These are phyloP conservation scores for Andricus curvator DNA, from an alignment of 2,888 invertebrate genomes.

Conservation along the genomic window DNA sequence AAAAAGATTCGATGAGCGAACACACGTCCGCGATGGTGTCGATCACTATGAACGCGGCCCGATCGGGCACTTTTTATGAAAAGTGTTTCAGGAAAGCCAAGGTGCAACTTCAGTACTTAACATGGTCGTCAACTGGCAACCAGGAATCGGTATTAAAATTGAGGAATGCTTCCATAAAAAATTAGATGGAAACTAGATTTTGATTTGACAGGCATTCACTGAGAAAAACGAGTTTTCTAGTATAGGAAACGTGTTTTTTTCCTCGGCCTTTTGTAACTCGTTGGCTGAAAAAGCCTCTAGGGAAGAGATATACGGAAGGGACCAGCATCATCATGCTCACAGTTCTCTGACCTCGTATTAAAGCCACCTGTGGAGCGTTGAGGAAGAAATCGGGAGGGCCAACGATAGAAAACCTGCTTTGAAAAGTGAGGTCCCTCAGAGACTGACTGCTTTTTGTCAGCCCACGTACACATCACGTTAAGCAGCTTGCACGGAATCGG, in stretches of 20 bases:
- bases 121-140: too few relatives aligned
- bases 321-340: conserved; percentile 46
- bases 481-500: conserved; percentile 7
- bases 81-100: conserved; percentile 22
- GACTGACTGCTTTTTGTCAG: conserved; percentile 40
- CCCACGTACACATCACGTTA: conserved; percentile 42
- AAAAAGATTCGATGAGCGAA: conserved; percentile 15
- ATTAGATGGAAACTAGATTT: too few relatives aligned
- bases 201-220: too few relatives aligned
- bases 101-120: conserved; percentile 40
- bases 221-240: background rate
- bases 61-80: background rate
- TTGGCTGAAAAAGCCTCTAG: conserved; percentile 45
- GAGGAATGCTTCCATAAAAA: too few relatives aligned
- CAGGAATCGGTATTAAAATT: too few relatives aligned
- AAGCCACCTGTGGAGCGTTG: conserved; percentile 54
- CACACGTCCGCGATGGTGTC: conserved; percentile 27
- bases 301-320: conserved; percentile 48
- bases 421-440: conserved; percentile 37
- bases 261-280: conserved; percentile 7
- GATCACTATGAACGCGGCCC: conserved; percentile 23
- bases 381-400: conserved; percentile 56
- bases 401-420: conserved; percentile 45
- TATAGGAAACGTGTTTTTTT: conserved; percentile 2
- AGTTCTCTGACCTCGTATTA: conserved; percentile 51